Evolutionary conservation across 2,888 invertebrate species (phyloP).

Genomic region (Zonitis immaculata): DNA sequence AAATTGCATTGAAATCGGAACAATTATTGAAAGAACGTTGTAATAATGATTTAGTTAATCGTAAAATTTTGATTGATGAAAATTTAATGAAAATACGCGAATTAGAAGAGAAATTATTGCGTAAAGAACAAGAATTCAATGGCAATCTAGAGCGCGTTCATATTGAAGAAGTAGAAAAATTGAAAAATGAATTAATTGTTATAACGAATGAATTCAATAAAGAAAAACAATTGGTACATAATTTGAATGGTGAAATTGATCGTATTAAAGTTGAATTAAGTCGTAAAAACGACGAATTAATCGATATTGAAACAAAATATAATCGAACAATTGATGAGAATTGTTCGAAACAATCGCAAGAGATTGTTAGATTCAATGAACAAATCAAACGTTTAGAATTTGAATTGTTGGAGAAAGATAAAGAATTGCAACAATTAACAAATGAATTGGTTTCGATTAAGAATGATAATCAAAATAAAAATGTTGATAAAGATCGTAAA

Average conservation of each 20-base stretch:
- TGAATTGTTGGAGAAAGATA: conserved; percentile 24
- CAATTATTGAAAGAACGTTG: conserved; percentile 5
- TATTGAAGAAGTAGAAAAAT: conserved; percentile 5
- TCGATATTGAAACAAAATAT: conserved; percentile 36
- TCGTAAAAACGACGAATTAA: too few relatives aligned
- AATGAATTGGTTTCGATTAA: conserved; percentile 37
- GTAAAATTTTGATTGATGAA: conserved; percentile 7
- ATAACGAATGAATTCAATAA: conserved; percentile 5
- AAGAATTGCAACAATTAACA: conserved; percentile 25
- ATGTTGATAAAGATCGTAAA: conserved; percentile 32
- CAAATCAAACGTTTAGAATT: conserved; percentile 45
- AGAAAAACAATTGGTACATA: conserved; percentile 14
- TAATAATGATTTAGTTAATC: conserved; percentile 5
- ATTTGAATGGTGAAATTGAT: conserved; percentile 12
- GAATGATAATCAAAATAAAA: conserved; percentile 25
- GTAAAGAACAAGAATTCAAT: conserved; percentile 6
- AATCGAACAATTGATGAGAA: conserved; percentile 32
- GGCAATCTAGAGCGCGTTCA: neutral
- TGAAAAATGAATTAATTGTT: conserved; percentile 1
- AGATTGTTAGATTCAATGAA: conserved; percentile 41
- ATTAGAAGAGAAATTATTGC: conserved; percentile 6
- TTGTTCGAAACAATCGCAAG: neutral
- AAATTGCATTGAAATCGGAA: conserved; percentile 18
- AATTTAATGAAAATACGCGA: conserved; percentile 2
- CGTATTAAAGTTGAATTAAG: conserved; percentile 16